Evolutionary conservation across 2,888 invertebrate species (phyloP), one percentile per base, ranked within the genome.

Genomic region (Phaedon cochleariae): DNA sequence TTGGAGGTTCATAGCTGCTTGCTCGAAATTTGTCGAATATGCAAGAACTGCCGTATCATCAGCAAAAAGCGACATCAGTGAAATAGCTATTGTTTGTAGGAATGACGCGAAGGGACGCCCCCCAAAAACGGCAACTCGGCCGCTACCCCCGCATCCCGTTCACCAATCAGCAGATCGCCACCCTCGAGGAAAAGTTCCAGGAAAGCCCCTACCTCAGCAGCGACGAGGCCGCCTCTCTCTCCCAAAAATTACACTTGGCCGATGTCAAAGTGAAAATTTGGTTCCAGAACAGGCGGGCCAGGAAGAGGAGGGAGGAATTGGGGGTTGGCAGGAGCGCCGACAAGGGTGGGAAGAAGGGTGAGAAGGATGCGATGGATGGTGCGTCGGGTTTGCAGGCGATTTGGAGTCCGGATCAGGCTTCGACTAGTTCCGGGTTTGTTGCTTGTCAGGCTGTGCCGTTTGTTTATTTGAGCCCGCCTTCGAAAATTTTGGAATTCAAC

Each of bases 241-340:
- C 92, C 0, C 85, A 86, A 1, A 84, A 85, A 7, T 82, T 92
- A 49, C 86, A 90, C 65, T 82, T 92, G 52, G 87, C 90, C 10
- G 90, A 92, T 76, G 90, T 89, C 64, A 85, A 91, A 80, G 92
- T 92, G 76, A 83, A 91, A 85, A 93, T 93, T 73, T 93, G 93
- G 93, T 93, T 93, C 80, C 92, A 93, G 87, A 93, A 93, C 81
- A 87, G 93, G 51, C 86, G 93, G 54, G 93, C 93, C 0, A 85
- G 92, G 31, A 92, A 92, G 76, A 84, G 92, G 70, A 85, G 92
- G 72, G 92, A 93, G 81, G 75, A 74, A 70, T 64, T 58, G 49
- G 61, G 34, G 0, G 26, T 63, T 2, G 34, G 6, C 34, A 12
- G 3, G 34, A 12, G 12, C 12, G 10, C 10, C 34, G 10, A 10